phyloP scores from a whole-genome alignment of 2,888 invertebrate species.

The Colletes collaris region DNA sequence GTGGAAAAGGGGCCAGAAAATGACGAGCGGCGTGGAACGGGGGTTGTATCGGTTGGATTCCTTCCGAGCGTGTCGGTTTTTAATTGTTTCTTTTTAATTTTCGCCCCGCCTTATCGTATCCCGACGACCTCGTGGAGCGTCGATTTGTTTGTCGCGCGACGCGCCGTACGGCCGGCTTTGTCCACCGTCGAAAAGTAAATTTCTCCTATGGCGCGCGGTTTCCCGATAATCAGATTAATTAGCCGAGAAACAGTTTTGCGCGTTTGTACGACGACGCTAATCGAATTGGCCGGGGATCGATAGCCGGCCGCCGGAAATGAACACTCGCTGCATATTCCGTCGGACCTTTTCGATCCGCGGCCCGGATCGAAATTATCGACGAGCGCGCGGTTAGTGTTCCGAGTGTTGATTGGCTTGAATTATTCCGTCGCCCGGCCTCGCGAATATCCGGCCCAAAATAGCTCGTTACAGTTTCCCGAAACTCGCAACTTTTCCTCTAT shows the following conservation, averaged over 20 bases:
- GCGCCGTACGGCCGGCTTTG: neutral
- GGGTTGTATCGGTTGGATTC: no score
- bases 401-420: slow-evolving; percentile 10
- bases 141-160: neutral
- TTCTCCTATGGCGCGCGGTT: slow-evolving; percentile 9
- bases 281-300: slow-evolving; percentile 29
- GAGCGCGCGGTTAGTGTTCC: neutral
- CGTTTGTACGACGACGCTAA: slow-evolving; percentile 20
- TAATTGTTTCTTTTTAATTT: no score
- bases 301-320: slow-evolving; percentile 18
- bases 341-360: neutral
- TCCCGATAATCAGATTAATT: slow-evolving; percentile 41
- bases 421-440: neutral
- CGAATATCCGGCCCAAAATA: slow-evolving; percentile 1
- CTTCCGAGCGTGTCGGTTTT: no score
- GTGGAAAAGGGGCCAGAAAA: no score
- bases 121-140: neutral
- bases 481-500: no score
- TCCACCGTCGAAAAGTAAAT: slow-evolving; percentile 27
- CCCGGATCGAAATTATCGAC: neutral
- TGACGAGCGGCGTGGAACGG: no score
- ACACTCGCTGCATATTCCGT: neutral
- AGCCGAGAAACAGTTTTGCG: slow-evolving; percentile 32
- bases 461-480: no score
- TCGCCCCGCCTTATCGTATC: no score